These are phyloP conservation scores for Rotaria sp. DNA, from an alignment of 2,888 invertebrate genomes.

Conservation along the genomic window DNA sequence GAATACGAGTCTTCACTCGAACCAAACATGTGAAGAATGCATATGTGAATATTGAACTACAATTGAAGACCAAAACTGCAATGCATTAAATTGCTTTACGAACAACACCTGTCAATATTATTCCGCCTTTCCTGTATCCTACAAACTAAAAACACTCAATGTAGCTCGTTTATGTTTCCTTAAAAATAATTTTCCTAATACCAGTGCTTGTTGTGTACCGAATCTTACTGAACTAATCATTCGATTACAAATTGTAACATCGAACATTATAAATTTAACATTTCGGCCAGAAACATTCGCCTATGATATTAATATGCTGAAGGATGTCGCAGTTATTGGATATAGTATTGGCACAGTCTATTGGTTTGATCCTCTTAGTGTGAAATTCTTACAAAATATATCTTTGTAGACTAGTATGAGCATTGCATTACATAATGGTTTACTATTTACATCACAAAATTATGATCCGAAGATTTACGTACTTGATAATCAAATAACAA, in stretches of 20 bases:
- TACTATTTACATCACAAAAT: neutral
- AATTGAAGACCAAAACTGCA: neutral
- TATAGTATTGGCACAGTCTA: neutral
- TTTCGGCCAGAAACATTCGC: neutral
- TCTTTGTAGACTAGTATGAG: neutral
- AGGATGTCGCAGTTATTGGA: neutral
- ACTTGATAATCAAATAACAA: neutral
- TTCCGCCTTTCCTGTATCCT: neutral
- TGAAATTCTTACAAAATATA: neutral
- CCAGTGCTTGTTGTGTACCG: neutral
- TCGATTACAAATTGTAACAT: neutral
- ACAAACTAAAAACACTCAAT: neutral
- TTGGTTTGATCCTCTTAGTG: neutral
- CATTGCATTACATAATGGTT: neutral
- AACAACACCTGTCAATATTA: neutral
- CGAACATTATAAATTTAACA: neutral
- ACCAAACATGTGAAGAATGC: neutral
- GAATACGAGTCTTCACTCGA: too few species aligned
- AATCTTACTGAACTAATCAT: neutral
- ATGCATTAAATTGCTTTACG: neutral
- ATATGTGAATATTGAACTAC: neutral
- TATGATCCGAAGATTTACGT: neutral
- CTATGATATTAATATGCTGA: neutral
- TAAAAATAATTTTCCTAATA: neutral
- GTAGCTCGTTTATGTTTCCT: neutral